Percentiles rank a stretch among this genome's conserved stretches.
phyloP scores from a whole-genome alignment of 2,113 vertebrate genomes.

The Melozone crissalis region DNA sequence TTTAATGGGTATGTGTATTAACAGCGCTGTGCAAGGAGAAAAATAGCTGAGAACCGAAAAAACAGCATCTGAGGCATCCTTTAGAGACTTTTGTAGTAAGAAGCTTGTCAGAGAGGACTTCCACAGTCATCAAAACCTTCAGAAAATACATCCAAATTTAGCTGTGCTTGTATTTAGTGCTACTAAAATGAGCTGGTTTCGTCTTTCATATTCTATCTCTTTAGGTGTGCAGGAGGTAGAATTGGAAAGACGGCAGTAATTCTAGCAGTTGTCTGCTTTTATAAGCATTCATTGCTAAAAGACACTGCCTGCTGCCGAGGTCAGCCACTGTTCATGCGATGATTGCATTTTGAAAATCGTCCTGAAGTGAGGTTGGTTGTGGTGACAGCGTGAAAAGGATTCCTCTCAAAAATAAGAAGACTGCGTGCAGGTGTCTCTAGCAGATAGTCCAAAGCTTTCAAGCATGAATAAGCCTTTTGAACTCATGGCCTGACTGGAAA shows the following conservation, averaged over 20 bases:
- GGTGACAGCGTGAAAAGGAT: not conserved
- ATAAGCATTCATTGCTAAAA: not conserved
- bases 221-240: not conserved
- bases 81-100: not conserved
- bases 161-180: not conserved
- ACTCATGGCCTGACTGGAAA: not conserved
- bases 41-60: not conserved
- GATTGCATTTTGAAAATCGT: constrained; percentile 2
- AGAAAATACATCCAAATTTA: not conserved
- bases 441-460: constrained; percentile 21
- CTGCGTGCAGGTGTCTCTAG: not conserved
- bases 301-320: not conserved
- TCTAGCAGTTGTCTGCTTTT: not conserved
- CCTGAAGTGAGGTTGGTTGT: not conserved
- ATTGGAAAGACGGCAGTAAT: not conserved
- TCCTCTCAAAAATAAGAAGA: constrained; percentile 11
- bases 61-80: not conserved
- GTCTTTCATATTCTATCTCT: not conserved
- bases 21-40: not conserved
- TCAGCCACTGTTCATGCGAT: not conserved
- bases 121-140: not conserved
- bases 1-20: not conserved
- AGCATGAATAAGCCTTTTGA: constrained; percentile 2
- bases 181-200: not conserved
- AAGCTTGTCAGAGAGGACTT: not conserved